A percentile compares a stretch with the other conserved stretches of the same genome.
phyloP scores from a whole-genome alignment of 2,797 vertebrate genomes.

The Anguilla marmorata region DNA sequence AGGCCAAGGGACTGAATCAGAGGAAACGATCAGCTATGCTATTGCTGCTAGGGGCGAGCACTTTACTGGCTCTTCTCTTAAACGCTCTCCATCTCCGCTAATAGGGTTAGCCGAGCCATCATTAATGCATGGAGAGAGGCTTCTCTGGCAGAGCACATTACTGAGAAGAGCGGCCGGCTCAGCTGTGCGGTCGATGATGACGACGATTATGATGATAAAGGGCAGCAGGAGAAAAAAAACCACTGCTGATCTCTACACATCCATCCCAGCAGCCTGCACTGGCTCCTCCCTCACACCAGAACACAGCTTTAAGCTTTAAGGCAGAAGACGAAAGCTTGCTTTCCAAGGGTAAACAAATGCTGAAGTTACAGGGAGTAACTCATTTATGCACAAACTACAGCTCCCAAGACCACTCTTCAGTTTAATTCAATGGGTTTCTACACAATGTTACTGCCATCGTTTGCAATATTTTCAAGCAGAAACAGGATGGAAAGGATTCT shows the following conservation, averaged over 20 bases:
- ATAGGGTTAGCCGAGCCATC: conserved; percentile 38
- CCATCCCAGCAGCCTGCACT: neutral
- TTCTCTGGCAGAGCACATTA: conserved; percentile 45
- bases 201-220: neutral
- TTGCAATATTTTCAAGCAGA: neutral
- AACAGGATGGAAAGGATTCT: conserved; percentile 42
- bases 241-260: neutral
- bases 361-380: neutral
- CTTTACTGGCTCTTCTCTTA: neutral
- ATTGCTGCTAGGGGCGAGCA: neutral
- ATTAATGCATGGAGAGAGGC: conserved; percentile 49
- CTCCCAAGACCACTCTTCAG: neutral
- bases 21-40: conserved; percentile 8
- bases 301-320: neutral
- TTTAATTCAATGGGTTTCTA: neutral
- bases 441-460: neutral
- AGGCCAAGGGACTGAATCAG: neutral
- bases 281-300: neutral
- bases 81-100: neutral
- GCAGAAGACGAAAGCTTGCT: neutral
- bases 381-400: neutral
- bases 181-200: neutral
- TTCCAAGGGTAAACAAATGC: neutral
- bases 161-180: conserved; percentile 20
- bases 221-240: neutral